Conservation (phyloP, 2,797 vertebrate genomes). For the Phataginus tricuspis region DNA sequence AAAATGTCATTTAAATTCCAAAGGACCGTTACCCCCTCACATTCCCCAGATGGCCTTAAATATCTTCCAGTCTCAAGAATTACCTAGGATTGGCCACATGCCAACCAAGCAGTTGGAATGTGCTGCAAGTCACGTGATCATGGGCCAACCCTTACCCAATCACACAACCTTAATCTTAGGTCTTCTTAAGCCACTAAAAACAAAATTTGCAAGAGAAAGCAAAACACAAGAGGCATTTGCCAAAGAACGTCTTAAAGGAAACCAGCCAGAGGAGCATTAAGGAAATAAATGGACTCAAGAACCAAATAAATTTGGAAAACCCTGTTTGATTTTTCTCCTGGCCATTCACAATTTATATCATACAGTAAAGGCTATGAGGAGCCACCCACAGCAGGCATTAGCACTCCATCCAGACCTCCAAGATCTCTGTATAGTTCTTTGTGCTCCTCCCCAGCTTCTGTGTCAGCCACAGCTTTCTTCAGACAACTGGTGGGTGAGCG, state of each 20-base stretch:
- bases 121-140: background rate
- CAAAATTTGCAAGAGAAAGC: background rate
- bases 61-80: background rate
- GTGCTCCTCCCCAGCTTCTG: background rate
- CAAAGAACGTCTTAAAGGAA: background rate
- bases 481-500: background rate
- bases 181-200: background rate
- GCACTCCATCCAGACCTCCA: background rate
- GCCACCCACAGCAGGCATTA: fast-evolving
- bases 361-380: background rate
- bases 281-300: background rate
- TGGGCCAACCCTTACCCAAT: background rate
- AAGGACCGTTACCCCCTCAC: background rate
- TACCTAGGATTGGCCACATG: background rate
- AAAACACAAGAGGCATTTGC: background rate
- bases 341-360: background rate
- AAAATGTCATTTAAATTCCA: background rate
- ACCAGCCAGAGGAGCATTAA: background rate
- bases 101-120: background rate
- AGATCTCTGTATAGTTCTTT: background rate
- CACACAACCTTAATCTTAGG: background rate
- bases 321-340: background rate
- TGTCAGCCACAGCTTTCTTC: background rate
- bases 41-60: background rate
- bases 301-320: background rate